Base-by-base conservation (phyloP, 64 coral and sea anemone genomes). In the Stylophora pistillata region DNA sequence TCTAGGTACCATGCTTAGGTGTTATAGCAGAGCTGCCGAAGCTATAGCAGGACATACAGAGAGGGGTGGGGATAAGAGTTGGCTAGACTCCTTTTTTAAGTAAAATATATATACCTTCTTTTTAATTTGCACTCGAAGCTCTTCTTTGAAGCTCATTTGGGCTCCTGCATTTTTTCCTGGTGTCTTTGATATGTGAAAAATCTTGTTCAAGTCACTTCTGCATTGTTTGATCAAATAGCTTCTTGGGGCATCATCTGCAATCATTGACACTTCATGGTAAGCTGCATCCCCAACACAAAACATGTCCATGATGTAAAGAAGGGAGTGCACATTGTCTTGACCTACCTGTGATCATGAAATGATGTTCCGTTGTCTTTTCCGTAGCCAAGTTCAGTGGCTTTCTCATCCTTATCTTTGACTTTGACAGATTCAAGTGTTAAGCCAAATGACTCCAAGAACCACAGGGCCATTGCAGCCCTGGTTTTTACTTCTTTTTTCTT, bases 171-270 rank as follows among this genome's bases (percentile, higher is more conserved):
- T 26, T 66, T 86, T 75, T 29, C 90, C 90, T 54, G 90, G 81
- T 30, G 90, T 92, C 63, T 32, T 92, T 78, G 73, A 20, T 16
- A 86, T 86, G 15, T 41, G 15, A 32, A 78, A 78, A 21, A 33
- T 61, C 25, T 30, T 72, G 71, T 92, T 92, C 12, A 92, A 16
- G 13, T 92, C 29, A 28, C 26, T 61, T 58, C 90, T 76, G 76
- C 81, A 92, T n/a, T 92, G 74, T 34, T 86, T 92, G 5, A 92
- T 78, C 32, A 92, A 16, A 37, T 92, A 92, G n/a, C 81, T 86
- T 2, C 73, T 62, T 59, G 81, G 90, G 14, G 71, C 30, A 70
- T 72, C 31, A 14, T 64, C 58, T 9, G 13, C 72, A 30, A 61
- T 57, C 73, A 56, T 63, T 13, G 58, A 68, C 26, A 92, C 28